phyloP scores from a whole-genome alignment of 2,888 invertebrate genomes.

The Schizaphis graminum region DNA sequence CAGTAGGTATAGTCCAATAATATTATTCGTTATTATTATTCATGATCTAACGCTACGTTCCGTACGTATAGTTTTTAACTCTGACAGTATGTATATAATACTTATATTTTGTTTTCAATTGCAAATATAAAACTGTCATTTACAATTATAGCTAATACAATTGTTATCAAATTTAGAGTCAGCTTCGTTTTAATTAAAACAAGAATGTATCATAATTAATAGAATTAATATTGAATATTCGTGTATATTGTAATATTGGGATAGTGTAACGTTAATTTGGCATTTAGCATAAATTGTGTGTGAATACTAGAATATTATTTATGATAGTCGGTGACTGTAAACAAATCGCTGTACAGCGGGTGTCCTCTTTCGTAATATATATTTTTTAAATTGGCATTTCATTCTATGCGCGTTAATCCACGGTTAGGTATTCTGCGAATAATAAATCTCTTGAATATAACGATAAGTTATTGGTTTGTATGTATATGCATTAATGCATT shows the following conservation, averaged over 20 bases:
- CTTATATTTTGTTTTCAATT: not conserved
- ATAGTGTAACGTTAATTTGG: not conserved
- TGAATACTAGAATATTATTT: not conserved
- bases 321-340: not conserved
- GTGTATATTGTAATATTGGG: not conserved
- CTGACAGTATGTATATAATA: not conserved
- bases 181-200: not conserved
- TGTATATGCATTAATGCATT: not conserved
- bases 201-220: not conserved
- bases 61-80: not conserved
- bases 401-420: not conserved
- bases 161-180: not conserved
- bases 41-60: not conserved
- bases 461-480: constrained; percentile 9
- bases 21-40: not conserved
- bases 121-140: not conserved
- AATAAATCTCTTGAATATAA: not conserved
- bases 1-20: not conserved
- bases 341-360: not conserved
- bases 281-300: not conserved
- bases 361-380: not conserved
- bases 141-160: not conserved
- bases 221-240: not conserved
- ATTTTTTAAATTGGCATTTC: constrained; percentile 1
- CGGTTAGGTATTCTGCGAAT: not conserved